phyloP scores from a whole-genome alignment of 2,113 vertebrate genomes.

The Pituophis catenifer region DNA sequence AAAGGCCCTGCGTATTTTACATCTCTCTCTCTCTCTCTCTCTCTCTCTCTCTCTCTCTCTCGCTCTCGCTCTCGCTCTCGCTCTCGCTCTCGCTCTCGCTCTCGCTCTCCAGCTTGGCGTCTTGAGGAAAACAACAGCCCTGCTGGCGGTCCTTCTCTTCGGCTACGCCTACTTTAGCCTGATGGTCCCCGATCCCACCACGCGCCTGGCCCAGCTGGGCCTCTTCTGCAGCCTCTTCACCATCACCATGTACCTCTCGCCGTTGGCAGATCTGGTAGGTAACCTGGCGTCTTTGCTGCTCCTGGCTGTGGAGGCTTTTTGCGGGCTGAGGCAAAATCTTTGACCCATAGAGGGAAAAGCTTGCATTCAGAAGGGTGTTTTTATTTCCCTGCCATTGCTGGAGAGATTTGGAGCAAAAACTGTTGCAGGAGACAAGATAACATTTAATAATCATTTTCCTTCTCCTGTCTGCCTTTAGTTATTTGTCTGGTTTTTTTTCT shows the following conservation, averaged over 20 bases:
- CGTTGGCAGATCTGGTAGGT: slow-evolving; percentile 83
- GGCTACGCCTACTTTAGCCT: slow-evolving; percentile 80
- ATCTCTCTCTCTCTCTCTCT: no score
- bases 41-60: no score
- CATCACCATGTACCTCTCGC: slow-evolving; percentile 92
- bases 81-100: no score
- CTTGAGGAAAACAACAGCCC: slow-evolving; percentile 61
- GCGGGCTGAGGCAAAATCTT: fast-evolving
- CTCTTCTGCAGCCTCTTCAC: slow-evolving; percentile 89
- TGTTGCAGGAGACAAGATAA: background rate
- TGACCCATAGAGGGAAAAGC: background rate
- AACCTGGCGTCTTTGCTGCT: background rate
- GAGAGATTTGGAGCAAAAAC: background rate
- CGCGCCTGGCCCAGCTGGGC: slow-evolving; percentile 76
- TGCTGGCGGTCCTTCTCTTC: slow-evolving; percentile 62
- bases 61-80: no score
- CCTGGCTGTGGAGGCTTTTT: background rate
- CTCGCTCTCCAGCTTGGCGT: slow-evolving; percentile 64
- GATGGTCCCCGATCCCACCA: slow-evolving; percentile 54
- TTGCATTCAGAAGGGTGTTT: no score
- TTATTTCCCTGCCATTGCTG: background rate
- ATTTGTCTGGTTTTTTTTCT: background rate
- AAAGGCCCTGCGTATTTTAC: background rate
- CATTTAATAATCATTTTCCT: background rate
- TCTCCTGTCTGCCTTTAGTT: background rate